Evolutionary conservation across 2,888 invertebrate genomes (phyloP).

Genomic region (Troglohyphantes excavatus): DNA sequence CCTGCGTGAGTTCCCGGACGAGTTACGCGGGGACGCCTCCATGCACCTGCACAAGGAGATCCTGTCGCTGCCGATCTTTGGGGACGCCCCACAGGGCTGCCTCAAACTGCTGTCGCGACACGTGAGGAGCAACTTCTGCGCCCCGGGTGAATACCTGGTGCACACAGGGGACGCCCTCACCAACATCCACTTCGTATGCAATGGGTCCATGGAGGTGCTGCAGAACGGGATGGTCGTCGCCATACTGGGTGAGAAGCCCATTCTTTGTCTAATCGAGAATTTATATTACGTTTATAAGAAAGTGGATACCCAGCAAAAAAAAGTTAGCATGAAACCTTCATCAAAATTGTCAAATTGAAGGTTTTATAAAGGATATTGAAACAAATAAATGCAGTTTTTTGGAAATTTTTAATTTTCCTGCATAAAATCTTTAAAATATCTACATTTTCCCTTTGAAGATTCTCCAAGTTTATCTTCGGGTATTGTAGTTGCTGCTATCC

Average conservation of each 20-base stretch:
- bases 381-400: too few relatives aligned
- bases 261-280: neutral
- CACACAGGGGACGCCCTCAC: conserved; percentile 97
- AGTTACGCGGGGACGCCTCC: conserved; percentile 96
- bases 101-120: conserved; percentile 94
- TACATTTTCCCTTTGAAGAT: too few relatives aligned
- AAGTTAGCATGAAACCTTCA: too few relatives aligned
- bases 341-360: too few relatives aligned
- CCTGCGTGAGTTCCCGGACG: conserved; percentile 97
- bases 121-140: conserved; percentile 96
- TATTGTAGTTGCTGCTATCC: too few relatives aligned
- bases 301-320: too few relatives aligned
- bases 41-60: conserved; percentile 98
- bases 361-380: too few relatives aligned
- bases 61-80: conserved; percentile 95
- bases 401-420: too few relatives aligned
- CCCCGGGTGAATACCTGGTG: conserved; percentile 96
- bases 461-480: too few relatives aligned
- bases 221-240: conserved; percentile 98
- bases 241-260: conserved; percentile 88
- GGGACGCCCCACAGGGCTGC: conserved; percentile 96
- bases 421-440: too few relatives aligned
- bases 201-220: conserved; percentile 98
- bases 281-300: too few relatives aligned
- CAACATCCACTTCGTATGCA: conserved; percentile 97